These are phyloP conservation scores for Hoplostethus atlanticus DNA, from an alignment of 2,797 vertebrate species.

Conservation along the genomic window DNA sequence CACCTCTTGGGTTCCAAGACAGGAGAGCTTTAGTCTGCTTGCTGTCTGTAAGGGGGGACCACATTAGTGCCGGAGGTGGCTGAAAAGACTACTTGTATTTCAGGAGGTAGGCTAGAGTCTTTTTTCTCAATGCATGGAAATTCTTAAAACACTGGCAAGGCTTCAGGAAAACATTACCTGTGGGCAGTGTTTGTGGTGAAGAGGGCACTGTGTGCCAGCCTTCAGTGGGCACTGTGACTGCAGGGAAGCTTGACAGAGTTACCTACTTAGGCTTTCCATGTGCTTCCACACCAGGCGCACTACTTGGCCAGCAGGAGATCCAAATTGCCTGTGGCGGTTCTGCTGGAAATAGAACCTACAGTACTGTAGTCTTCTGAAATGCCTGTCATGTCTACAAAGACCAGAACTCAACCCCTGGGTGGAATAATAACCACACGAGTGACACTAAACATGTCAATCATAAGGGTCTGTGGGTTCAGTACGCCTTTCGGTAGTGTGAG, in stretches of 20 bases:
- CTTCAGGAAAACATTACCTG: conserved; percentile 87
- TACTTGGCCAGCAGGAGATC: conserved; percentile 65
- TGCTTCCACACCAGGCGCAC: conserved; percentile 55
- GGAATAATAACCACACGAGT: conserved; percentile 62
- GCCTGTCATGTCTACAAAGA: conserved; percentile 69
- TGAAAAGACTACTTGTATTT: conserved; percentile 85
- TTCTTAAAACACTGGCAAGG: conserved; percentile 80
- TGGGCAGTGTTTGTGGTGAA: conserved; percentile 77
- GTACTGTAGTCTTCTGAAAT: conserved; percentile 59
- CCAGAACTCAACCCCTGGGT: conserved; percentile 57
- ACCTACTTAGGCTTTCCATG: conserved; percentile 75
- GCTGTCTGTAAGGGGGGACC: conserved; percentile 70
- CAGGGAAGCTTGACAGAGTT: conserved; percentile 76
- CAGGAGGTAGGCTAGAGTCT: conserved; percentile 66
- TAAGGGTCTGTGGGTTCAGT: conserved; percentile 35
- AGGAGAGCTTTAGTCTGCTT: conserved; percentile 73
- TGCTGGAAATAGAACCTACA: conserved; percentile 74
- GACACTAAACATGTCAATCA: conserved; percentile 73
- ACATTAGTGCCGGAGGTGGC: conserved; percentile 70
- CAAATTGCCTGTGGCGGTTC: conserved; percentile 75
- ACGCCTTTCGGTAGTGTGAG: conserved; percentile 24
- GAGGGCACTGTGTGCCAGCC: conserved; percentile 77
- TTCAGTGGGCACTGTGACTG: conserved; percentile 69
- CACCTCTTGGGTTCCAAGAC: conserved; percentile 70
- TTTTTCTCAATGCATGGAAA: conserved; percentile 81